These are phyloP conservation scores for Rhagophthalmus giganteus DNA, from an alignment of 2,888 invertebrate species.

Conservation along the genomic window DNA sequence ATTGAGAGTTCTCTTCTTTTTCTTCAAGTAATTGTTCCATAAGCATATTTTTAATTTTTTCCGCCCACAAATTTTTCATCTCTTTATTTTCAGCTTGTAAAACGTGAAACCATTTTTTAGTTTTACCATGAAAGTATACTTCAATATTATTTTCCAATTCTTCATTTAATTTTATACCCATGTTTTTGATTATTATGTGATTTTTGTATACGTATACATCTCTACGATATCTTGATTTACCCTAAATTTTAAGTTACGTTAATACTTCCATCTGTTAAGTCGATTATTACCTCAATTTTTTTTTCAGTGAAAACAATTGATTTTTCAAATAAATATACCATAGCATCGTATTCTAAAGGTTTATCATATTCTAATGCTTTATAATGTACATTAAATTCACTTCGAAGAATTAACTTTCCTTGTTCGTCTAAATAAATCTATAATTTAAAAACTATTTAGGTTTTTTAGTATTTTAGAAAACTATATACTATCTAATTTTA, in stretches of 20 bases:
- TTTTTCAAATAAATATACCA: slow-evolving; percentile 32
- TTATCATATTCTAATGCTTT: background rate
- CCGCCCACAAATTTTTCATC: slow-evolving; percentile 17
- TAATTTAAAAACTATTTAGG: background rate
- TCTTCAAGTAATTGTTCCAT: slow-evolving; percentile 20
- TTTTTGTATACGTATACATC: background rate
- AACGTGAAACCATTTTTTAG: slow-evolving; percentile 9
- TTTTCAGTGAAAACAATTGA: slow-evolving; percentile 25
- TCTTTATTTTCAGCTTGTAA: slow-evolving; percentile 11
- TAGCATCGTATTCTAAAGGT: slow-evolving; percentile 13
- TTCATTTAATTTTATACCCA: slow-evolving; percentile 13
- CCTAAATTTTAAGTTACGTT: no score
- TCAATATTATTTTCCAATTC: slow-evolving; percentile 8
- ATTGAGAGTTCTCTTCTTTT: background rate
- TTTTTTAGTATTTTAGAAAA: background rate
- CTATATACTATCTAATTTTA: no score
- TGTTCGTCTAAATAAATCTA: slow-evolving; percentile 12
- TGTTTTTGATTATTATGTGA: slow-evolving; percentile 2
- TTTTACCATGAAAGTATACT: slow-evolving; percentile 1
- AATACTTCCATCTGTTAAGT: background rate
- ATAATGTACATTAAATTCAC: slow-evolving; percentile 5
- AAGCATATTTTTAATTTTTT: slow-evolving; percentile 14
- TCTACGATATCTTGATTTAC: background rate
- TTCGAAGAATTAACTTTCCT: slow-evolving; percentile 9
- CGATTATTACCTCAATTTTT: slow-evolving; percentile 20